Evolutionary conservation across 1,140 invertebrate genomes (phyloP).

Genomic region (Calliphora vicina): DNA sequence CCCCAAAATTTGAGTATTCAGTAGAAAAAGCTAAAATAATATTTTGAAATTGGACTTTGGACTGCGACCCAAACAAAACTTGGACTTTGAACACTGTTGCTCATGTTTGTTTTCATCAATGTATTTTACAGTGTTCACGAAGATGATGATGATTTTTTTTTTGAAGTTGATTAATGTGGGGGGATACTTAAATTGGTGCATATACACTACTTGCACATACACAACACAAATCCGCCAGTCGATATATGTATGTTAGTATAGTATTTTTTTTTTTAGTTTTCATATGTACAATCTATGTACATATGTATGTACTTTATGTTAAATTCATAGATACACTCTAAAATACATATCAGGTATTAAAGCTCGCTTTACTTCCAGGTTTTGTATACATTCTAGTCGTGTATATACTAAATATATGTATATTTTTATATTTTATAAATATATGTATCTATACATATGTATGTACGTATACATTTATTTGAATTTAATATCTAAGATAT

Average conservation of each 20-base stretch:
- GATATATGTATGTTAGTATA: neutral
- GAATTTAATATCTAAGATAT: too few relatives aligned
- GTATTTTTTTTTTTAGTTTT: neutral
- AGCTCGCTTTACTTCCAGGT: constrained; percentile 14
- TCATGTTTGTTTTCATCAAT: constrained; percentile 23
- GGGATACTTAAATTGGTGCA: neutral
- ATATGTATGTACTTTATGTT: neutral
- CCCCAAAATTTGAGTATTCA: neutral
- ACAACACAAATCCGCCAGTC: too few relatives aligned
- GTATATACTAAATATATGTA: too few relatives aligned
- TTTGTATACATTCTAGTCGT: neutral
- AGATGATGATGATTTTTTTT: constrained; percentile 25
- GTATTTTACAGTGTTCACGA: neutral
- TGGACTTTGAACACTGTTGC: constrained; percentile 62
- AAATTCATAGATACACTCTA: neutral
- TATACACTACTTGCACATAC: neutral
- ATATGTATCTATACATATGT: too few relatives aligned
- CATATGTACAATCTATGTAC: too few relatives aligned
- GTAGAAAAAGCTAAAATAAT: neutral
- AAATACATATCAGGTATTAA: too few relatives aligned
- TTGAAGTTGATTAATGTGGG: constrained; percentile 2
- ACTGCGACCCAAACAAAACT: constrained; percentile 56
- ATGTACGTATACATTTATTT: too few relatives aligned
- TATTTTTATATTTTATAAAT: too few relatives aligned
- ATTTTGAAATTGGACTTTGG: constrained; percentile 48